These are phyloP conservation scores for Lasioglossum baleicum DNA, from an alignment of 1,140 invertebrate genomes.

Conservation along the genomic window DNA sequence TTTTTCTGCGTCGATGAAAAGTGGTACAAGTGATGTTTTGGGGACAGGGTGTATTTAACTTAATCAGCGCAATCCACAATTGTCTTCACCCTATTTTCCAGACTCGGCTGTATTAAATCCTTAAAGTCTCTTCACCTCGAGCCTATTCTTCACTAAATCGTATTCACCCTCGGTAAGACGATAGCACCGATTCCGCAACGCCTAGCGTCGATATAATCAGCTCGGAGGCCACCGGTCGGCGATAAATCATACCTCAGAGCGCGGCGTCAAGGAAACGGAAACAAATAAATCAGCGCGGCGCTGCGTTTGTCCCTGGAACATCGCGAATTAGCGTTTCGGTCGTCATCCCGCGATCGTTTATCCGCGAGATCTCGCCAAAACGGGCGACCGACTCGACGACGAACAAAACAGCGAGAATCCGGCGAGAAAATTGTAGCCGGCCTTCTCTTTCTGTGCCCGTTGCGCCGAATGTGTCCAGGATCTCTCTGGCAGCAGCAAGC, in stretches of 20 bases:
- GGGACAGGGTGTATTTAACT: too few relatives aligned
- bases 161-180: background rate
- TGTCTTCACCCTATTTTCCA: too few relatives aligned
- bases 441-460: background rate
- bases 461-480: conserved; percentile 43
- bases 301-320: background rate
- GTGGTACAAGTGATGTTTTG: too few relatives aligned
- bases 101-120: too few relatives aligned
- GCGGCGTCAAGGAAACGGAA: background rate
- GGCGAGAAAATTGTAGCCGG: too few relatives aligned
- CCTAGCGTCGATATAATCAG: background rate
- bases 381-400: conserved; percentile 3
- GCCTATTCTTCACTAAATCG: background rate
- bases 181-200: background rate
- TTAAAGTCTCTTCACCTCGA: too few relatives aligned
- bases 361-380: conserved; percentile 40
- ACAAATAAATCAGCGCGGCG: conserved; percentile 12
- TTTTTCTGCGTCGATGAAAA: too few relatives aligned
- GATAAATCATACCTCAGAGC: background rate
- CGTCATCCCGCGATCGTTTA: conserved; percentile 12
- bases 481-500: background rate
- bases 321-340: too few relatives aligned
- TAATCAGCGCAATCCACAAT: too few relatives aligned
- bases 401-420: too few relatives aligned
- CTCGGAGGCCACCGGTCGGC: background rate